Base-by-base conservation (phyloP, 2,888 invertebrate species). In the Pseudococcus viburni region DNA sequence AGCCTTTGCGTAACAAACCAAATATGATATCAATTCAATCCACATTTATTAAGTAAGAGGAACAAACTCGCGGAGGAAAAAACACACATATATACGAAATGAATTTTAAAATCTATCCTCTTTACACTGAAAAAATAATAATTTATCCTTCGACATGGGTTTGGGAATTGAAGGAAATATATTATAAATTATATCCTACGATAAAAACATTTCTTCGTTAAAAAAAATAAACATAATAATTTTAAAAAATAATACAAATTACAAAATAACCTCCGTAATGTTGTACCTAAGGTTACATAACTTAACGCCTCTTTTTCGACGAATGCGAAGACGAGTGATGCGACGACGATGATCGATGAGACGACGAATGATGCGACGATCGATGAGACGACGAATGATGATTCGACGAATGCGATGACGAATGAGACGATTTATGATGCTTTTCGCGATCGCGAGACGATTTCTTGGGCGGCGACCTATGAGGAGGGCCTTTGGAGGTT, bases 401-500 rank as follows among this genome's bases (percentile, higher is more conserved):
- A 17, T 73, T 26, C 73, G 73, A 73, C 17, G 68, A 84, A 48
- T 46, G 48, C 26, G 26, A 26, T 8, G 84, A 84, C 55, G 48
- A 51, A 55, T 84, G 84, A 46, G 84, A 55, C 55, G 84, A 51
- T 22, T 26, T 26, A 64, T 55, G 39, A 83, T 83, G 46, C 46
- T 83, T 42, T 0, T 83, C 46, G 33, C 46, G 80, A 83, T 83
- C 80, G n/a, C 9, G 39, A 46, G 80, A 73, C 73, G 73, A 83
- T 46, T 83, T 83, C 19, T 83, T 83, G 11, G 80, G 46, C 19
- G 80, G 33, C 19, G 80, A 46, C n/a, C 46, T 11, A 83, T 80
- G 93, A 84, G 93, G 93, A n/a, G 93, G 93, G n/a, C 89, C 86
- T 89, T 85, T 85, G 33, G n/a, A n/a, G n/a, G n/a, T 89, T 11